phyloP scores from a whole-genome alignment of 1,140 invertebrate species.

The Macrocentrus cingulum region DNA sequence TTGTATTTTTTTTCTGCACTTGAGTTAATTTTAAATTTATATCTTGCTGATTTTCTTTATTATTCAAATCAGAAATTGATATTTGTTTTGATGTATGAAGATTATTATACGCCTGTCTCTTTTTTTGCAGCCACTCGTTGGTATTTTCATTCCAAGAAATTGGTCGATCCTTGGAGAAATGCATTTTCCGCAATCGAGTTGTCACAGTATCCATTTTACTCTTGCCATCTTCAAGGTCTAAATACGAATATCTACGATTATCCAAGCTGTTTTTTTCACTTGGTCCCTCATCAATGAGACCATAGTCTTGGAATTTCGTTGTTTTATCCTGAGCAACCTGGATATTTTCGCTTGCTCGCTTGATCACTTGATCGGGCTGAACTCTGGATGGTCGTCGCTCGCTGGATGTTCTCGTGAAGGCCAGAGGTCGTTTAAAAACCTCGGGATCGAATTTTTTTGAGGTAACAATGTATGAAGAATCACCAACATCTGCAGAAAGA shows the following conservation, averaged over 20 bases:
- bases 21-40: slow-evolving; percentile 26
- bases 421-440: slow-evolving; percentile 44
- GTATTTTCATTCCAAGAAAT: slow-evolving; percentile 49
- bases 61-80: slow-evolving; percentile 30
- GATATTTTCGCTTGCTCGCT: slow-evolving; percentile 49
- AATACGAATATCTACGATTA: slow-evolving; percentile 36
- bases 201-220: slow-evolving; percentile 16
- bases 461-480: slow-evolving; percentile 45
- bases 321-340: slow-evolving; percentile 41
- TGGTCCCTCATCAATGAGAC: slow-evolving; percentile 41
- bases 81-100: slow-evolving; percentile 35
- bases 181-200: slow-evolving; percentile 1
- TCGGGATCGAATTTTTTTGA: slow-evolving; percentile 49
- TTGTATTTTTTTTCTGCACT: slow-evolving; percentile 37
- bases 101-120: slow-evolving; percentile 48
- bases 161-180: slow-evolving; percentile 38
- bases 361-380: slow-evolving; percentile 42
- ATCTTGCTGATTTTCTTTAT: slow-evolving; percentile 41
- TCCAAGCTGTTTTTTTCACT: slow-evolving; percentile 25
- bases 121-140: slow-evolving; percentile 50
- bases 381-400: slow-evolving; percentile 37
- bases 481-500: slow-evolving; percentile 49
- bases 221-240: slow-evolving; percentile 36
- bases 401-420: slow-evolving; percentile 44
- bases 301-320: slow-evolving; percentile 51